A percentile compares a stretch with the other conserved stretches of the same genome.
These are phyloP conservation scores for Aphaenogaster floridana DNA, from an alignment of 1,140 invertebrate genomes.

Conservation along the genomic window DNA sequence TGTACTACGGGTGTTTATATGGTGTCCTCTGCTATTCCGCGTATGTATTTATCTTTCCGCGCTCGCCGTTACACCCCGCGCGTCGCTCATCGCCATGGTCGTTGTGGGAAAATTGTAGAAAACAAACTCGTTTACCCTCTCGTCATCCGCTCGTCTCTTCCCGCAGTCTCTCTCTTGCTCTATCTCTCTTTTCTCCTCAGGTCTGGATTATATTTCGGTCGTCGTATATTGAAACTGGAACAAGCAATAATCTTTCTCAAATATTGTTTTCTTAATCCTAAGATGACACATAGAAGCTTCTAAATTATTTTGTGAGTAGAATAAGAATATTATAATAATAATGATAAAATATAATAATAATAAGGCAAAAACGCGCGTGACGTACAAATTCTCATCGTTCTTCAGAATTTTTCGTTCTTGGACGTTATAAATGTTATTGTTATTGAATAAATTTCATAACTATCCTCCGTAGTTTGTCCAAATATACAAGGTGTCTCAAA, in stretches of 20 bases:
- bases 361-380: no score
- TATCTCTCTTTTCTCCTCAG: slow-evolving; percentile 26
- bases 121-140: slow-evolving; percentile 85
- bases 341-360: no score
- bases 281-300: no score
- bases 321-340: no score
- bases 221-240: not conserved
- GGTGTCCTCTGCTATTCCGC: slow-evolving; percentile 83
- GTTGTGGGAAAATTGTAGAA: slow-evolving; percentile 86
- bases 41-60: slow-evolving; percentile 80
- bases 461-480: no score
- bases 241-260: not conserved
- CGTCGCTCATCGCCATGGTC: slow-evolving; percentile 81
- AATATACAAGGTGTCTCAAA: no score
- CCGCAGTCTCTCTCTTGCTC: slow-evolving; percentile 29
- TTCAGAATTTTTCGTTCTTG: no score
- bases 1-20: slow-evolving; percentile 84
- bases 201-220: slow-evolving; percentile 53
- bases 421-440: no score
- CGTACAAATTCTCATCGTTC: no score
- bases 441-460: no score
- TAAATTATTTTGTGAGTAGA: no score
- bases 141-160: slow-evolving; percentile 47
- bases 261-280: not conserved
- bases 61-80: slow-evolving; percentile 58